A percentile compares a stretch with the other conserved stretches of the same genome.
phyloP scores from a whole-genome alignment of 30 jellyfish, hydroid and myxozoan genomes.

The Pelagia noctiluca region DNA sequence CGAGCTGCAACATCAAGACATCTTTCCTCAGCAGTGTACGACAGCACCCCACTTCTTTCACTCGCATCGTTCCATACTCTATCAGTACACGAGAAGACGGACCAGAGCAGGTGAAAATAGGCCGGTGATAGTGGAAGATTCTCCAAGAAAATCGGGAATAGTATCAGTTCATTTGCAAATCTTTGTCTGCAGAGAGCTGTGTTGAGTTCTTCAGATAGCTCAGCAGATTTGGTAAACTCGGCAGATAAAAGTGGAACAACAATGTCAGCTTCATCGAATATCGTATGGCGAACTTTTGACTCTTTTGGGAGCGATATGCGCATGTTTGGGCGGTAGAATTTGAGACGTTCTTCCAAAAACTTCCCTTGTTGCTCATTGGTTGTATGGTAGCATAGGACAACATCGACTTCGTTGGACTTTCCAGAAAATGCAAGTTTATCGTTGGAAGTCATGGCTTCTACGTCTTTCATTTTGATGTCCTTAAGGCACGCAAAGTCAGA shows the following conservation, averaged over 20 bases:
- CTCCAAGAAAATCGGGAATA: constrained; percentile 73
- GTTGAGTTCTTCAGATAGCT: constrained; percentile 73
- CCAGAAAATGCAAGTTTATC: neutral
- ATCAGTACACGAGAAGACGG: constrained; percentile 72
- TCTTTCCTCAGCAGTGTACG: neutral
- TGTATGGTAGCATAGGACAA: constrained; percentile 64
- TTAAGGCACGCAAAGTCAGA: constrained; percentile 50
- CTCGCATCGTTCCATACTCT: constrained; percentile 46
- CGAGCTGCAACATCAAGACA: constrained; percentile 72
- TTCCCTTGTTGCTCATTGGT: constrained; percentile 28
- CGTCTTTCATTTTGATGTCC: constrained; percentile 34
- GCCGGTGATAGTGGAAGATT: constrained; percentile 74
- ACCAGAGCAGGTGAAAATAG: constrained; percentile 74
- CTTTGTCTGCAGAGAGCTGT: constrained; percentile 91
- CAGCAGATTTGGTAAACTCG: constrained; percentile 43
- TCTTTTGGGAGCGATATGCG: constrained; percentile 65
- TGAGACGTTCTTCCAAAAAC: constrained; percentile 43
- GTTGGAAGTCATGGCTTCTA: neutral
- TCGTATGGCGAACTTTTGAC: constrained; percentile 59
- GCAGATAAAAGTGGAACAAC: constrained; percentile 81
- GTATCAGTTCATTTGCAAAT: constrained; percentile 42
- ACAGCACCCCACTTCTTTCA: neutral
- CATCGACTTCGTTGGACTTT: constrained; percentile 39
- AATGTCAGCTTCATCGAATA: constrained; percentile 68
- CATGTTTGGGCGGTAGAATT: constrained; percentile 37